These are phyloP conservation scores for Lagopus muta DNA, from an alignment of 2,113 vertebrate species.

Conservation along the genomic window DNA sequence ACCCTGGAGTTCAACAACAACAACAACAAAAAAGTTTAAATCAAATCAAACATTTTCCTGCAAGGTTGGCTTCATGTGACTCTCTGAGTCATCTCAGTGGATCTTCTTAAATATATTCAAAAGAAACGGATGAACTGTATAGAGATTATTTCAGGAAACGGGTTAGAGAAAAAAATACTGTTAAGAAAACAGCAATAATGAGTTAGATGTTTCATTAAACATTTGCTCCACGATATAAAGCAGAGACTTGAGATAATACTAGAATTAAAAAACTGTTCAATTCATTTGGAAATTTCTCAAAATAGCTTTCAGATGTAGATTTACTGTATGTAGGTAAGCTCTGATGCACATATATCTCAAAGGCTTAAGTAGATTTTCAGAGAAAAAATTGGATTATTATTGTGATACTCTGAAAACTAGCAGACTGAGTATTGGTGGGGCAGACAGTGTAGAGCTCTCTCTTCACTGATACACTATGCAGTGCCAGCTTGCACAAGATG, in stretches of 20 bases:
- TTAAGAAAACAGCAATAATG: not conserved
- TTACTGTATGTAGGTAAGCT: not conserved
- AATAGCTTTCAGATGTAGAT: not conserved
- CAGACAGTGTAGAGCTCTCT: fast-evolving
- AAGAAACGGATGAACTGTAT: not conserved
- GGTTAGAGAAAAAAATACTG: not conserved
- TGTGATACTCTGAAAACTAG: not conserved
- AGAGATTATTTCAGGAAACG: not conserved
- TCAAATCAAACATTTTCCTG: slow-evolving; percentile 39
- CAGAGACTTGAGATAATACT: not conserved
- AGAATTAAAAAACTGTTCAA: not conserved
- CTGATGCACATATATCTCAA: not conserved
- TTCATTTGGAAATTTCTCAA: not conserved
- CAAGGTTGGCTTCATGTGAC: not conserved
- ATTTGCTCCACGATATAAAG: not conserved
- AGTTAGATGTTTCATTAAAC: not conserved
- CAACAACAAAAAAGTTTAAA: not conserved
- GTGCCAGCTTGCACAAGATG: not conserved
- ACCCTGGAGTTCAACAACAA: not conserved
- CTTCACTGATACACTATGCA: fast-evolving
- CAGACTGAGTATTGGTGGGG: not conserved
- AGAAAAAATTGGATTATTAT: not conserved
- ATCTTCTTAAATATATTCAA: not conserved
- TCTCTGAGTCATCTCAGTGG: not conserved
- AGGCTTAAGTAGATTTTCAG: not conserved